Base-by-base conservation (phyloP, 2,888 invertebrate species). In the Pseudanteris insignis region DNA sequence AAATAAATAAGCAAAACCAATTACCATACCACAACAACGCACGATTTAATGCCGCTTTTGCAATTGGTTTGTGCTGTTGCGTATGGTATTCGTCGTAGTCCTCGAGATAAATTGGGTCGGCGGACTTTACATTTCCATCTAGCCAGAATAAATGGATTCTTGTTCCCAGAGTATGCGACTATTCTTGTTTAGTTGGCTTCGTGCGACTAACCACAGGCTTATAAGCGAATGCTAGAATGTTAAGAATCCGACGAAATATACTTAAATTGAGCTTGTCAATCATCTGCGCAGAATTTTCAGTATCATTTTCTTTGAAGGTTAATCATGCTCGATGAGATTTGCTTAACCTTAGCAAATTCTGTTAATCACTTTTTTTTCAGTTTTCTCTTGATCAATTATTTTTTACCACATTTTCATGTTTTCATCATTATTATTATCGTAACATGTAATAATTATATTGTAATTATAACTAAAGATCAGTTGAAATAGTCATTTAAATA, bases 131-230 rank as follows among this genome's bases (percentile, higher is more conserved):
- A 72, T 74, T 75, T 73, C 71, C 72, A 72, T 73, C 69, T 69
- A 69, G 69, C 67, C 72, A 64, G 75, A 74, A 77, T 74, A 76
- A 76, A 77, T 76, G 76, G 72, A 72, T 69, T 70, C 75, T 76
- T 73, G 75, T 76, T 77, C 76, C 73, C 67, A 65, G 69, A 44
- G 58, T 57, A 59, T 50, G 57, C 51, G 43, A 62, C 46, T 44
- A 37, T 55, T 51, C 51, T 55, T 51, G 48, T 44, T 46, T 51
- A 32, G 51, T 46, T 55, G 33, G 24, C 29, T 15, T 47, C 44
- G 18, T 21, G 12, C 14, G 43, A 24, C 33, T 36, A 46, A 47
- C 51, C 51, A 21, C 46, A 46, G 32, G 46, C 38, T 43, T 37
- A 41, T 53, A 53, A 53, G 43, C 26, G 28, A 54, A 50, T 29